Conservation (phyloP, 2,113 vertebrate species). For the Etia nguti region DNA sequence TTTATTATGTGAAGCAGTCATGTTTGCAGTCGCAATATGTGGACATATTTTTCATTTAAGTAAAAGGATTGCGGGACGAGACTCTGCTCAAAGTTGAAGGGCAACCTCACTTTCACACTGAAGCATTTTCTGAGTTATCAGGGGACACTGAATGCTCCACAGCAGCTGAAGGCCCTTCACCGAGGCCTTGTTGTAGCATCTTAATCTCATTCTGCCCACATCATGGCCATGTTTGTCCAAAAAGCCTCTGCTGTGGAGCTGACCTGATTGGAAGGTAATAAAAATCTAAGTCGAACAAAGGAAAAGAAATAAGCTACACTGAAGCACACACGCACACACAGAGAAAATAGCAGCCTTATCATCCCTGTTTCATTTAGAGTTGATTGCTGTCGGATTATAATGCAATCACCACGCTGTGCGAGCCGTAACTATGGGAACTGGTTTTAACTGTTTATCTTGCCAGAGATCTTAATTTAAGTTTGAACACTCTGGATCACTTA, state of each 20-base stretch:
- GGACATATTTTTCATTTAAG: neutral
- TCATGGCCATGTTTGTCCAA: constrained; percentile 91
- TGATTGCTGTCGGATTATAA: constrained; percentile 99
- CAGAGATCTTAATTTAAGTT: constrained; percentile 99
- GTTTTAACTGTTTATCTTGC: constrained; percentile 99
- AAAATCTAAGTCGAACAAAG: constrained; percentile 90
- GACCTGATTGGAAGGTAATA: constrained; percentile 99
- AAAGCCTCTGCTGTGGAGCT: constrained; percentile 84
- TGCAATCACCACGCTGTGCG: constrained; percentile 99
- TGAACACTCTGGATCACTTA: constrained; percentile 99
- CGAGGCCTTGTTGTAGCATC: constrained; percentile 8
- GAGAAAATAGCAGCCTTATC: constrained; percentile 98
- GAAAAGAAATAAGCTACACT: constrained; percentile 66
- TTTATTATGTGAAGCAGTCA: neutral
- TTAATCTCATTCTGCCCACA: constrained; percentile 69
- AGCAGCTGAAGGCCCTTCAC: neutral
- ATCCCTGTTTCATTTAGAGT: constrained; percentile 99
- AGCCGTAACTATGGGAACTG: constrained; percentile 99
- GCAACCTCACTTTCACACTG: neutral
- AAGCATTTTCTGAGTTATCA: neutral
- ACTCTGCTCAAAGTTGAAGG: neutral
- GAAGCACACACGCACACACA: constrained; percentile 29
- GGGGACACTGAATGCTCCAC: neutral
- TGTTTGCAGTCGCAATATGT: neutral
- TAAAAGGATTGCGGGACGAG: neutral